These are phyloP conservation scores for Psephotus haematonotus DNA, from an alignment of 2,113 vertebrate genomes.

Conservation along the genomic window DNA sequence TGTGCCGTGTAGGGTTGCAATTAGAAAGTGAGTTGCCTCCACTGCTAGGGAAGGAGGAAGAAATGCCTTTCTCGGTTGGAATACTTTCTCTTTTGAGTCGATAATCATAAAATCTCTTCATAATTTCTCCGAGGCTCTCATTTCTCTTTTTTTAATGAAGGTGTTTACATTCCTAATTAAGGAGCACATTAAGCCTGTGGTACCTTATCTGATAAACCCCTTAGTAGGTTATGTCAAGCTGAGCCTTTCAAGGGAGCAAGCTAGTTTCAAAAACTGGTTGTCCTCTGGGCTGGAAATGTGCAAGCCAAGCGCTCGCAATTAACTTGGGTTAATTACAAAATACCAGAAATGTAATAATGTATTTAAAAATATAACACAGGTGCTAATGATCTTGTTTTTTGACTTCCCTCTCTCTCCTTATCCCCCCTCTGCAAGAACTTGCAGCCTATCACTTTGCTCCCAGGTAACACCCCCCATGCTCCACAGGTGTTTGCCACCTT, in stretches of 20 bases:
- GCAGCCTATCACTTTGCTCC: not conserved
- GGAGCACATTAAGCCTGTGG: not conserved
- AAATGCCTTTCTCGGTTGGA: not conserved
- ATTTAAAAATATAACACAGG: slow-evolving; percentile 53
- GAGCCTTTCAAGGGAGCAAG: slow-evolving; percentile 28
- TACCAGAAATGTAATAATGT: slow-evolving; percentile 52
- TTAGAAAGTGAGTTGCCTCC: not conserved
- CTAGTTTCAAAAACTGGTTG: slow-evolving; percentile 43
- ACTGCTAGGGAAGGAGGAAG: not conserved
- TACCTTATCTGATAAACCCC: slow-evolving; percentile 58
- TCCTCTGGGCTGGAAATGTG: slow-evolving; percentile 56
- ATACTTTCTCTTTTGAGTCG: not conserved
- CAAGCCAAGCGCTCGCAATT: slow-evolving; percentile 41
- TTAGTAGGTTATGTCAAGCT: slow-evolving; percentile 24
- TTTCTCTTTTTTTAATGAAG: slow-evolving; percentile 36
- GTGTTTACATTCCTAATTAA: slow-evolving; percentile 68
- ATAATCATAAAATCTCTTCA: slow-evolving; percentile 29
- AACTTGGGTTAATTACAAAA: slow-evolving; percentile 55
- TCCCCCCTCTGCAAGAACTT: not conserved
- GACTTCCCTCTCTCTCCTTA: not conserved
- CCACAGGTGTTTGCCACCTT: slow-evolving; percentile 16
- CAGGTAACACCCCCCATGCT: not conserved
- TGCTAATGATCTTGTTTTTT: not conserved
- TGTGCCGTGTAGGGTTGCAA: accelerated
- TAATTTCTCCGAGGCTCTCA: slow-evolving; percentile 16